Conservation (phyloP, 2,888 invertebrate species). For the Catonia carolina region DNA sequence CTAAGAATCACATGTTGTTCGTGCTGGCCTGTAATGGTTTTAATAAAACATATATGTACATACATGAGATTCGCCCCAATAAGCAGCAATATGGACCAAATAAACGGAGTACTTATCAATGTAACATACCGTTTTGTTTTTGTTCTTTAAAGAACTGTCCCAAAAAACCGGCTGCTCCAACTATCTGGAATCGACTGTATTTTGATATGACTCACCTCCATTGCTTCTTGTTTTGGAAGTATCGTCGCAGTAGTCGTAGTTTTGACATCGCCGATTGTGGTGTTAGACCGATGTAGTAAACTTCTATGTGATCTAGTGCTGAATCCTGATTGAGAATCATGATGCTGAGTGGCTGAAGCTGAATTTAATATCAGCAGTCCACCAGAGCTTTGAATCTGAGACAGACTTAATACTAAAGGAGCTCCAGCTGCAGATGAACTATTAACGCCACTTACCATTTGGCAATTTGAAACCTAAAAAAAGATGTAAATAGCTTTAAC, state of each 20-base stretch:
- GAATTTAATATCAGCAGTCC: constrained; percentile 76
- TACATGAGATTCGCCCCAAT: no score
- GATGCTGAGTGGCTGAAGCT: constrained; percentile 48
- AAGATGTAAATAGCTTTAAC: not conserved
- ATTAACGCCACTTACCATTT: not conserved
- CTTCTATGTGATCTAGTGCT: no score
- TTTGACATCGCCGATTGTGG: constrained; percentile 42
- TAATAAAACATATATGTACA: no score
- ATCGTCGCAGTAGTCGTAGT: constrained; percentile 29
- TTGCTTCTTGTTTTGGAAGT: constrained; percentile 54
- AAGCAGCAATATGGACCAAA: no score
- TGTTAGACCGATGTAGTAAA: constrained; percentile 37
- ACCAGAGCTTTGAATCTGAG: constrained; percentile 76
- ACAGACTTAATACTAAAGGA: constrained; percentile 70
- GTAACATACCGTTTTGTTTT: no score
- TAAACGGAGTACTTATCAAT: no score
- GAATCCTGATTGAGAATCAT: constrained; percentile 19
- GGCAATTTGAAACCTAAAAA: constrained; percentile 32
- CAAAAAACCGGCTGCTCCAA: no score
- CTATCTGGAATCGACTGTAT: no score
- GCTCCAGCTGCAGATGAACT: constrained; percentile 37
- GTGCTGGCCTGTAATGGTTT: no score
- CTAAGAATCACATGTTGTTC: no score
- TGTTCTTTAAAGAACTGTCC: no score
- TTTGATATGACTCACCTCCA: constrained; percentile 56